Conservation (phyloP, 2,797 vertebrate genomes). For the Kryptolebias ocellatus region DNA sequence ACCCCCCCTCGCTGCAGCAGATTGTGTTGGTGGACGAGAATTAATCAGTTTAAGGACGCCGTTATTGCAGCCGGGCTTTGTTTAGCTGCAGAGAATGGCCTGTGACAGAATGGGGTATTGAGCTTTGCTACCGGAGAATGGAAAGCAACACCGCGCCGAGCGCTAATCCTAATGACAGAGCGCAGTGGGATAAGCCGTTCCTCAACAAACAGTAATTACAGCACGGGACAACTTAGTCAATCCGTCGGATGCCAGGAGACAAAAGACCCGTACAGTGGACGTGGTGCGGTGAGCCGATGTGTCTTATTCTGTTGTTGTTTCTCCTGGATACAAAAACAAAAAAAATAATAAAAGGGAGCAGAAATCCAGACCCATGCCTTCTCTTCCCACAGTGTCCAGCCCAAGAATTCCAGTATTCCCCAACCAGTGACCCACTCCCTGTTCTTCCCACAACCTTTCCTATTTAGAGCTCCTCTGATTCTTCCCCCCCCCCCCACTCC, state of each 20-base stretch:
- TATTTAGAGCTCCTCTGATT: constrained; percentile 37
- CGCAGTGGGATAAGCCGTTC: constrained; percentile 38
- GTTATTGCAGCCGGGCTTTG: constrained; percentile 55
- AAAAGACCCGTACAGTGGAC: constrained; percentile 37
- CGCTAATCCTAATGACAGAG: constrained; percentile 57
- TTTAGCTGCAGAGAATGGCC: constrained; percentile 41
- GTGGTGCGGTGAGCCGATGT: constrained; percentile 1
- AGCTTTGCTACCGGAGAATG: constrained; percentile 65
- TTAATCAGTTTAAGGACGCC: constrained; percentile 62
- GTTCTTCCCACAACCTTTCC: constrained; percentile 68
- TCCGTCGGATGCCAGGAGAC: constrained; percentile 38
- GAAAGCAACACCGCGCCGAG: constrained; percentile 55
- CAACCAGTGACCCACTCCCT: constrained; percentile 28
- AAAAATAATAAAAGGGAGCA: constrained; percentile 2
- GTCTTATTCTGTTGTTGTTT: constrained; percentile 19
- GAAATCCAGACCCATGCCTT: constrained; percentile 8
- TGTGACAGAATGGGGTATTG: constrained; percentile 68
- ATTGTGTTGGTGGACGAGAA: constrained; percentile 36
- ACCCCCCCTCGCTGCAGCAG: constrained; percentile 10
- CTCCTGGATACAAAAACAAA: neutral
- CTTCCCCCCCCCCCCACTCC: constrained; percentile 18
- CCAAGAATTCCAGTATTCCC: constrained; percentile 65
- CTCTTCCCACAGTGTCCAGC: constrained; percentile 52
- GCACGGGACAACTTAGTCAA: constrained; percentile 35
- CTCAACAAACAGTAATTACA: constrained; percentile 69